phyloP scores from a whole-genome alignment of 1,140 invertebrate species.

The Lethrus apterus region DNA sequence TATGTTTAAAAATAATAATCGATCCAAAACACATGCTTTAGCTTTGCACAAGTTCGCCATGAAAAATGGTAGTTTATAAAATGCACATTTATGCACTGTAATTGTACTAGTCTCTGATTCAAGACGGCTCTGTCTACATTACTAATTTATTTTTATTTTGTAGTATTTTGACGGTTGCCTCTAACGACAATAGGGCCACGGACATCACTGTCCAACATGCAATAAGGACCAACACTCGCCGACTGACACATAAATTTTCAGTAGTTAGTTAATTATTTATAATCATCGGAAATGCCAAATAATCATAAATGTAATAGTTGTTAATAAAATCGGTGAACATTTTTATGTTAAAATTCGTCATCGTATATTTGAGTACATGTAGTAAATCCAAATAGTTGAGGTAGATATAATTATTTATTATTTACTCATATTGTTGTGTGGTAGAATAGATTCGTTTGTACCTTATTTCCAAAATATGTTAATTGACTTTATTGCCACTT shows the following conservation, averaged over 20 bases:
- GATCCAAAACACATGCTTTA: too few species aligned
- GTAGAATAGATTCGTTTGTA: too few species aligned
- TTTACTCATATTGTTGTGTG: constrained; percentile 13
- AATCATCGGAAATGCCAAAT: constrained; percentile 33
- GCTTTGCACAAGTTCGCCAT: too few species aligned
- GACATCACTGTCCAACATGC: constrained; percentile 40
- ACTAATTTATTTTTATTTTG: constrained; percentile 23
- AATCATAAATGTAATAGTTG: constrained; percentile 36
- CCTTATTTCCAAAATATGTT: too few species aligned
- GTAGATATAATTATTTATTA: constrained; percentile 17
- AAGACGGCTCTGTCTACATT: neutral
- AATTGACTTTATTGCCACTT: too few species aligned
- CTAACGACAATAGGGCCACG: constrained; percentile 36
- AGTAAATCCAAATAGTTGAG: constrained; percentile 11
- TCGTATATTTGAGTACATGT: constrained; percentile 17
- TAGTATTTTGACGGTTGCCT: constrained; percentile 42
- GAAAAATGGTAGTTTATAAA: too few species aligned
- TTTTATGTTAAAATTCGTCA: constrained; percentile 25
- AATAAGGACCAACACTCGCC: constrained; percentile 42
- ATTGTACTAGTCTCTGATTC: neutral
- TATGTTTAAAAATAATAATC: too few species aligned
- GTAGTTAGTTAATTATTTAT: constrained; percentile 35
- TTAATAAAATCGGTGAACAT: constrained; percentile 30
- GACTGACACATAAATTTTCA: constrained; percentile 39
- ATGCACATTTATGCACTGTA: too few species aligned